These are phyloP conservation scores for Pteropus alecto DNA, from an alignment of 2,113 vertebrate genomes.

Conservation along the genomic window DNA sequence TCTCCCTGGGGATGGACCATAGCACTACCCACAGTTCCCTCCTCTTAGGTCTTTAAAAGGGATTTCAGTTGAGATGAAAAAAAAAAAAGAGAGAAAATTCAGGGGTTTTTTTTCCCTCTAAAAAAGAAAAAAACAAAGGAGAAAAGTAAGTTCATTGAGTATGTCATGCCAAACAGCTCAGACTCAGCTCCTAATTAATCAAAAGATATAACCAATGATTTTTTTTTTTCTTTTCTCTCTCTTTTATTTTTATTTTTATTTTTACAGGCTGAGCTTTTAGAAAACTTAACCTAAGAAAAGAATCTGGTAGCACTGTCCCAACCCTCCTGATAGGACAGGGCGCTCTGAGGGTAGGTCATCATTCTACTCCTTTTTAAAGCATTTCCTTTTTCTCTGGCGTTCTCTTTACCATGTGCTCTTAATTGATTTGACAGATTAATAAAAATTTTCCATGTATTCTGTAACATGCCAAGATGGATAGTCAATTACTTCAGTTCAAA, in stretches of 20 bases:
- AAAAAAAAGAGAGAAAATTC: neutral
- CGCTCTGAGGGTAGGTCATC: neutral
- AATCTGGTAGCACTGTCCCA: neutral
- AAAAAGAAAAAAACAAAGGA: neutral
- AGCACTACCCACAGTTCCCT: fast-evolving
- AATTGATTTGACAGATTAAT: neutral
- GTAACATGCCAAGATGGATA: neutral
- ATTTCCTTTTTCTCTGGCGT: neutral
- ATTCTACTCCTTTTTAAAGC: too few species aligned
- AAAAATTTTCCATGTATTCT: neutral
- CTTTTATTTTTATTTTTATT: neutral
- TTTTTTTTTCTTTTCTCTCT: neutral
- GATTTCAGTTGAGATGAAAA: neutral
- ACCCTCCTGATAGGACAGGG: fast-evolving
- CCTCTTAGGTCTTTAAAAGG: neutral
- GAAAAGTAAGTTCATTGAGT: neutral
- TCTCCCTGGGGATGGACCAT: neutral
- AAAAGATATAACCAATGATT: neutral
- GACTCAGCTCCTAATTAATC: neutral
- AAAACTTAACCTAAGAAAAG: neutral
- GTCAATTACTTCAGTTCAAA: neutral
- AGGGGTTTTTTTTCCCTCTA: neutral
- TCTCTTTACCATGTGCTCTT: neutral
- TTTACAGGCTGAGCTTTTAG: neutral
- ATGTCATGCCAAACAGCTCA: neutral